Evolutionary conservation across 1,140 invertebrate species (phyloP), one percentile per base, ranked within the genome.

Genomic region (Heliconius hewitsoni): DNA sequence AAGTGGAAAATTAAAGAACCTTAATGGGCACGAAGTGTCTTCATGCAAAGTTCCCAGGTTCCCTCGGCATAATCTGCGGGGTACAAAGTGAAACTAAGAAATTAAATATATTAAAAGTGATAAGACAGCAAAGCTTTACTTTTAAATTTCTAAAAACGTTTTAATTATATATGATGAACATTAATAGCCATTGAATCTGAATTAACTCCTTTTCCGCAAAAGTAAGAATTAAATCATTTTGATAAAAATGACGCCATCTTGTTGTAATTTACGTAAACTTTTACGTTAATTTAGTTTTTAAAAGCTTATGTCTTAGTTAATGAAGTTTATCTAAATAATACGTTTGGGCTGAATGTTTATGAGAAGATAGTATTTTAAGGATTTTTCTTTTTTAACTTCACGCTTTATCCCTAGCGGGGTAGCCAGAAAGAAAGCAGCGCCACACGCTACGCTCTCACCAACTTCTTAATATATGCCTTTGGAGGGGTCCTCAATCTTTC

Each of bases 241-340:
- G 74, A 76, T 76, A 76, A 72, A 76, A 66, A 27, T 27, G 9
- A 66, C 23, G 27, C 23, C 9, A 66, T 30, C n/a, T 60, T 23
- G 27, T 30, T 27, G 23, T 66, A 66, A 66, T 30, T 66, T 27
- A 66, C 27, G 60, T 66, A 66, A 66, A 66, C 11, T 66, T 66
- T 27, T 66, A 66, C 27, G 3, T 66, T 23, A 66, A 27, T 66
- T 66, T 66, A 3, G 23, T 66, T 76, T 60, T 70, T 70, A 39
- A 71, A 70, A 70, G 34, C 37, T 60, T 60, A 71, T 76, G 74
- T 55, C 57, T 70, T 66, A 46, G 60, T 71, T 76, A 76, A 76
- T 76, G 74, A 76, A 70, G 39, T 75, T 76, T 76, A 76, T 76
- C 74, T 50, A 76, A 42, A 71, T 76, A 66, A 66, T 66, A 66